These are phyloP conservation scores for Chaunax sp. DNA, from an alignment of 2,797 vertebrate species.

Conservation along the genomic window DNA sequence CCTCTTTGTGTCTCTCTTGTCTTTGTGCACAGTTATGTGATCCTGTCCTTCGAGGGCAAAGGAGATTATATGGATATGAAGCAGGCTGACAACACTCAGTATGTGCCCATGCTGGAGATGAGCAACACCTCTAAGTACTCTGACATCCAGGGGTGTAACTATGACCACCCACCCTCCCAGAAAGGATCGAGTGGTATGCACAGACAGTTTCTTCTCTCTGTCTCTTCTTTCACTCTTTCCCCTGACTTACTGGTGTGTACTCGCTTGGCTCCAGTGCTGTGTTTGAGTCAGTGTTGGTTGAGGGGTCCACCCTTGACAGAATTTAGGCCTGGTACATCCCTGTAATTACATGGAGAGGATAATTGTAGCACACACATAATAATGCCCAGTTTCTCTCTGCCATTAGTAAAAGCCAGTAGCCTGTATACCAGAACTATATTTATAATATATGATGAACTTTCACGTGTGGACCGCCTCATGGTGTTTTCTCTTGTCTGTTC, in stretches of 20 bases:
- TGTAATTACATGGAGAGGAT: conserved; percentile 80
- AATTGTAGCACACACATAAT: conserved; percentile 80
- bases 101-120: conserved; percentile 98
- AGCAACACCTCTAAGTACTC: conserved; percentile 92
- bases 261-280: conserved; percentile 51
- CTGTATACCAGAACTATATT: conserved; percentile 71
- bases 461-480: conserved; percentile 25
- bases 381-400: conserved; percentile 77
- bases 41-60: conserved; percentile 97
- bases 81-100: conserved; percentile 94
- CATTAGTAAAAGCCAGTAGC: conserved; percentile 72
- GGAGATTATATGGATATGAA: conserved; percentile 99
- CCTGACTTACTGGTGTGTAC: conserved; percentile 37
- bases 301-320: conserved; percentile 79
- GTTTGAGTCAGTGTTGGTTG: conserved; percentile 68
- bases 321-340: conserved; percentile 70
- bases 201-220: background rate
- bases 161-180: conserved; percentile 94
- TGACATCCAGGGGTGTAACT: conserved; percentile 91
- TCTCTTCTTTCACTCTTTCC: conserved; percentile 29
- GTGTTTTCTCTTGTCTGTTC: conserved; percentile 44
- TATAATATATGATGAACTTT: conserved; percentile 52
- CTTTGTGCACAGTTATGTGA: conserved; percentile 90
- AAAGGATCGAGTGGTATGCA: conserved; percentile 83
- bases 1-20: conserved; percentile 12